Evolutionary conservation across 2,797 vertebrate species (phyloP).

Genomic region (Chelonia mydas): DNA sequence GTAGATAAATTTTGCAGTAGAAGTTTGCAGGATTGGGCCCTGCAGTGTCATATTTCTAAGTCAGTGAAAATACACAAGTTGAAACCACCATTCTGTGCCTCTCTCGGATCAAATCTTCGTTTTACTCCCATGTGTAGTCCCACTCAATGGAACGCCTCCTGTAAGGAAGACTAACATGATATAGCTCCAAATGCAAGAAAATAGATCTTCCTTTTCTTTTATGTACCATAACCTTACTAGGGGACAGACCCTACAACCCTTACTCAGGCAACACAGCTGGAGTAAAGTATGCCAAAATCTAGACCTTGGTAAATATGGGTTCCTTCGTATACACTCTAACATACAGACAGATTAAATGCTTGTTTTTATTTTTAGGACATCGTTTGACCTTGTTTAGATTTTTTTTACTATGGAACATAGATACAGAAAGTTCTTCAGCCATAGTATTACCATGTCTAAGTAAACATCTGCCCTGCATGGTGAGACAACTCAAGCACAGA

Average conservation of each 20-base stretch:
- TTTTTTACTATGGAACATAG: neutral
- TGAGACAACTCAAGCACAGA: slow-evolving; percentile 11
- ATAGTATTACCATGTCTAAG: slow-evolving; percentile 8
- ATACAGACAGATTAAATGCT: slow-evolving; percentile 18
- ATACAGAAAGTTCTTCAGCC: slow-evolving; percentile 32
- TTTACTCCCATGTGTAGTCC: neutral
- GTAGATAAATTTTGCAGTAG: neutral
- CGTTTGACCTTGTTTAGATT: slow-evolving; percentile 31
- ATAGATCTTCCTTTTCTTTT: neutral
- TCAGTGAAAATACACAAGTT: neutral
- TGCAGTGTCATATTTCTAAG: neutral
- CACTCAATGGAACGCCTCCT: neutral
- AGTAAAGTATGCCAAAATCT: neutral
- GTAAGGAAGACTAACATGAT: neutral
- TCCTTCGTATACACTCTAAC: neutral
- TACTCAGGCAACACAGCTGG: neutral
- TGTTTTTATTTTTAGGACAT: slow-evolving; percentile 27
- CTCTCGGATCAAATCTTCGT: neutral
- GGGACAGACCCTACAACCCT: neutral
- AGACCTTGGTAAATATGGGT: slow-evolving; percentile 5
- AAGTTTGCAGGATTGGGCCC: neutral
- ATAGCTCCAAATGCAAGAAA: neutral
- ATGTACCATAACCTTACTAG: neutral
- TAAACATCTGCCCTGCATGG: slow-evolving; percentile 51
- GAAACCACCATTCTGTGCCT: neutral